Conservation (phyloP, 2,888 invertebrate species). For the Oasisia sp. region DNA sequence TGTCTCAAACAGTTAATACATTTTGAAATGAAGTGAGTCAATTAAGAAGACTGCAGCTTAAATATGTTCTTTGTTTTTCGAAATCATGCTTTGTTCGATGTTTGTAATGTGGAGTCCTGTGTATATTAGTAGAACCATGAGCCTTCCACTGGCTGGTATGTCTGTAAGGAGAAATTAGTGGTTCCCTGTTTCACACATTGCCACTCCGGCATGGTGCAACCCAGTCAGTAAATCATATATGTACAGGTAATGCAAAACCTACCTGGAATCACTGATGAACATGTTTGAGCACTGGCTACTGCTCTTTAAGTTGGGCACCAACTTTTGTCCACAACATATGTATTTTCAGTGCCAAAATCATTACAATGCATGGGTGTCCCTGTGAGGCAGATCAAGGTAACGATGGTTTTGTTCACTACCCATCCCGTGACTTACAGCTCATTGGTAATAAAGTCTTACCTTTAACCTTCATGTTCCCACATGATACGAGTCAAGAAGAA, state of each 20-base stretch:
- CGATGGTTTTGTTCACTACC: background rate
- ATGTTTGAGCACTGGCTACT: too few relatives aligned
- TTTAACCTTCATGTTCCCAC: background rate
- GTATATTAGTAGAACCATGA: background rate
- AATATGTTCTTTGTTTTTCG: background rate
- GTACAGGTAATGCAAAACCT: background rate
- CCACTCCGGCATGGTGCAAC: background rate
- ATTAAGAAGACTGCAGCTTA: background rate
- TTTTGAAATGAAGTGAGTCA: background rate
- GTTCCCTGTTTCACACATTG: background rate
- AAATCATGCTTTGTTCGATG: background rate
- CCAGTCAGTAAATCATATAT: background rate
- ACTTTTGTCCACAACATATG: too few relatives aligned
- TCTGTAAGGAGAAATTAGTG: background rate
- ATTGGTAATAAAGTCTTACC: too few relatives aligned
- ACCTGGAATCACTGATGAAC: background rate
- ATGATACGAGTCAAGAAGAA: background rate
- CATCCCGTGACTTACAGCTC: background rate
- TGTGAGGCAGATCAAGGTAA: too few relatives aligned
- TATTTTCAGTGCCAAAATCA: too few relatives aligned
- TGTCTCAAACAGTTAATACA: background rate
- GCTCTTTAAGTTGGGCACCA: too few relatives aligned
- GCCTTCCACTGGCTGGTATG: background rate
- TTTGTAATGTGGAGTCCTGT: background rate
- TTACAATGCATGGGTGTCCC: too few relatives aligned